Percentiles rank a stretch among this genome's conserved stretches.
Conservation (phyloP, 2,113 vertebrate species). For the Cyprinodon tularosa region DNA sequence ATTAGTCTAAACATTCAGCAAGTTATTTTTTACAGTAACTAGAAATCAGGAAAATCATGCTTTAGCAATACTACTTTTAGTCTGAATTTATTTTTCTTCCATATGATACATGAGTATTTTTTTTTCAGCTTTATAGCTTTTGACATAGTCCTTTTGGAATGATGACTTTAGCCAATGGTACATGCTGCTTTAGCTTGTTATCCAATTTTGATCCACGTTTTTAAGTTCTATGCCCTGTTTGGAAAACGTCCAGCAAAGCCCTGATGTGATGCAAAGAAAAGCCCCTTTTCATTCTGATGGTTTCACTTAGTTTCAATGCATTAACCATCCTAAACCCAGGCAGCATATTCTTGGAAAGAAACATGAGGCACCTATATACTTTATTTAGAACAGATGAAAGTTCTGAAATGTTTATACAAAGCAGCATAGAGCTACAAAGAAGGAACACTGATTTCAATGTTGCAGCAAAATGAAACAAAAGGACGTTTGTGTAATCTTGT, state of each 20-base stretch:
- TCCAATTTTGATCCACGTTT: neutral
- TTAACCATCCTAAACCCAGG: neutral
- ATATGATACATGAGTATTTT: too few relatives aligned
- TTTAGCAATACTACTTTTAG: neutral
- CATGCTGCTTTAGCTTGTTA: neutral
- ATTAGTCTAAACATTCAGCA: neutral
- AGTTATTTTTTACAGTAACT: neutral
- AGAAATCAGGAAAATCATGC: neutral
- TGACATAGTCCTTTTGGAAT: neutral
- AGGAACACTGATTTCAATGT: neutral
- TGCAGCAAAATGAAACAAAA: neutral
- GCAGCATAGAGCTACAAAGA: neutral
- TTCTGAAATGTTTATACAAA: neutral
- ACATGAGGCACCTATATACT: neutral
- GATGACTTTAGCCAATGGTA: neutral
- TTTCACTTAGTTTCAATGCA: neutral
- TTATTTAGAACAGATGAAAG: constrained; percentile 1
- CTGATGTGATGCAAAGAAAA: neutral
- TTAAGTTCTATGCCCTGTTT: neutral
- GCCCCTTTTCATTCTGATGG: neutral
- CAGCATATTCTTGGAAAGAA: neutral
- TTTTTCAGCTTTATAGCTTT: neutral
- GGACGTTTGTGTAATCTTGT: neutral
- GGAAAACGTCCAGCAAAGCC: neutral
- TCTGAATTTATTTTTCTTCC: too few relatives aligned